These are phyloP conservation scores for Latheticus oryzae DNA, from an alignment of 2,888 invertebrate genomes.

Conservation along the genomic window DNA sequence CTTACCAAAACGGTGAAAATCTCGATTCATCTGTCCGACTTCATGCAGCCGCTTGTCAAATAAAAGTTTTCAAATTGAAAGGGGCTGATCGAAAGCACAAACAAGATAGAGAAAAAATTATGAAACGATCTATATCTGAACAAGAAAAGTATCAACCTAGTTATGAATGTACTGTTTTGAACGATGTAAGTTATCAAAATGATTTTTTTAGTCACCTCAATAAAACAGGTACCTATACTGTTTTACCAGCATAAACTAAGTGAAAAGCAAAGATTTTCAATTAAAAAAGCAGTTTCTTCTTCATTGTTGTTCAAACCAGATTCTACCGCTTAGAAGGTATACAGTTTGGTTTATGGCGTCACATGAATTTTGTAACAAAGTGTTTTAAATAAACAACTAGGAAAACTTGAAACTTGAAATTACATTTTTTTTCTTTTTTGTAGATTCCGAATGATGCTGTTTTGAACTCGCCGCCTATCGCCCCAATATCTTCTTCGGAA, in stretches of 20 bases:
- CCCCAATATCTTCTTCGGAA: conserved; percentile 66
- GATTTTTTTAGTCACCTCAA: no score
- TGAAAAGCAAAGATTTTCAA: conserved; percentile 23
- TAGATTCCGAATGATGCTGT: conserved; percentile 73
- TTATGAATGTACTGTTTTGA: conserved; percentile 93
- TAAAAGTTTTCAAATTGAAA: conserved; percentile 94
- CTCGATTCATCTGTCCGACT: conserved; percentile 71
- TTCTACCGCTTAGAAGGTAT: conserved; percentile 34
- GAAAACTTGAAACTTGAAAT: conserved; percentile 13
- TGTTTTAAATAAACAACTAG: conserved; percentile 4
- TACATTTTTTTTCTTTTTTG: conserved; percentile 48
- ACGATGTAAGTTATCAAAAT: conserved; percentile 88
- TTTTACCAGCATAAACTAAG: conserved; percentile 1
- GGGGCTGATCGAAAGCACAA: conserved; percentile 98
- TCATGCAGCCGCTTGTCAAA: conserved; percentile 95
- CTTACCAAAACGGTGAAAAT: conserved; percentile 74
- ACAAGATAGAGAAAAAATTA: conserved; percentile 94
- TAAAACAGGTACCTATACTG: no score
- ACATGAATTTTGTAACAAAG: not conserved
- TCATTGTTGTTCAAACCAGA: conserved; percentile 38
- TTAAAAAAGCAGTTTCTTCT: conserved; percentile 18
- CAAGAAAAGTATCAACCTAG: conserved; percentile 95
- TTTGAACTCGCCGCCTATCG: conserved; percentile 68
- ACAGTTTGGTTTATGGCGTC: conserved; percentile 16
- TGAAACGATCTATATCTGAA: conserved; percentile 83